These are phyloP conservation scores for Oryzias dopingdopingensis DNA, from an alignment of 2,797 vertebrate genomes.

Conservation along the genomic window DNA sequence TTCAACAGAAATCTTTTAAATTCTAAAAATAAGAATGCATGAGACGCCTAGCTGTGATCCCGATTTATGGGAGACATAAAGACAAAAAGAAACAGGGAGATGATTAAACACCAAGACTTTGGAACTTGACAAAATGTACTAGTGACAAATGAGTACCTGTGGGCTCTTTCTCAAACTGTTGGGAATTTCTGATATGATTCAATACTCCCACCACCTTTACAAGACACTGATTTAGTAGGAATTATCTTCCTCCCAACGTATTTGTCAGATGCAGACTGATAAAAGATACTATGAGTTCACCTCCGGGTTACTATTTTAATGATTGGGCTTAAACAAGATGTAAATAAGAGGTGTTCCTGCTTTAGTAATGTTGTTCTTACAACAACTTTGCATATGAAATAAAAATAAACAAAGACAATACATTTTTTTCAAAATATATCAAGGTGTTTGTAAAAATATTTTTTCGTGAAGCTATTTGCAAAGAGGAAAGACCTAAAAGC, in stretches of 20 bases:
- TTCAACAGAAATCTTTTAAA: neutral
- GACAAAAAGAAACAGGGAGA: neutral
- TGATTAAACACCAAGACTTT: neutral
- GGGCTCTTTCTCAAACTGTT: neutral
- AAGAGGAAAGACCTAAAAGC: neutral
- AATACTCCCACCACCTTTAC: neutral
- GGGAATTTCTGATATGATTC: neutral
- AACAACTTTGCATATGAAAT: no score
- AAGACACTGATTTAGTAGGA: neutral
- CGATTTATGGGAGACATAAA: slow-evolving; percentile 1
- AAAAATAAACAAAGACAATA: no score
- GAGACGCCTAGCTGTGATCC: neutral
- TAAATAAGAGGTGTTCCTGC: no score
- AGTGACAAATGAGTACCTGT: neutral
- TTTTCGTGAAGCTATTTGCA: no score
- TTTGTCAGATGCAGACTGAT: neutral
- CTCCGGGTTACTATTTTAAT: no score
- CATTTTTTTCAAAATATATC: no score
- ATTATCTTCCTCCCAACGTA: neutral
- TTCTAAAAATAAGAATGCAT: neutral
- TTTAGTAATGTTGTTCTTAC: no score
- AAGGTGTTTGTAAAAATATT: no score
- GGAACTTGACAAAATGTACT: neutral
- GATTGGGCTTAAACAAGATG: no score
- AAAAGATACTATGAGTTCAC: no score